Evolutionary conservation across 92 coral and sea anemone species (phyloP).

Genomic region (Plumapathes pennacea): DNA sequence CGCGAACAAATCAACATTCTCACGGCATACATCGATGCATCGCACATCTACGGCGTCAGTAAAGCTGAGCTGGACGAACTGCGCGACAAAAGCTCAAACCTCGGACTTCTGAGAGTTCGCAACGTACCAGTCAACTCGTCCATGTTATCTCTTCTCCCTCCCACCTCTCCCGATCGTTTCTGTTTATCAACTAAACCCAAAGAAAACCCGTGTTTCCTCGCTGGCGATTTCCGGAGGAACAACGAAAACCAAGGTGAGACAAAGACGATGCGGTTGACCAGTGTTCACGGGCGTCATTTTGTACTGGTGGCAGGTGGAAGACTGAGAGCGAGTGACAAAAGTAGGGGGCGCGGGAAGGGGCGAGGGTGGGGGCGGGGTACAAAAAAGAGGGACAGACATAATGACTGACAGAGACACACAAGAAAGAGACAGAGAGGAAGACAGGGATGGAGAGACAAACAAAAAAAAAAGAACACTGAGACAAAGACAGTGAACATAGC

Average conservation of each 20-base stretch:
- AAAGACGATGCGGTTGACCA: too few relatives aligned
- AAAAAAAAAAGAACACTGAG: too few relatives aligned
- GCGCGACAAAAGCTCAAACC: slow-evolving; percentile 9
- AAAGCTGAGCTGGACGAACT: slow-evolving; percentile 2
- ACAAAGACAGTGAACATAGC: too few relatives aligned
- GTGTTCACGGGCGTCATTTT: too few relatives aligned
- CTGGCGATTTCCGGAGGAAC: slow-evolving; percentile 28
- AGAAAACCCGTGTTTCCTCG: slow-evolving; percentile 17
- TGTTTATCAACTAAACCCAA: slow-evolving; percentile 13
- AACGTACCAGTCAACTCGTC: slow-evolving; percentile 13
- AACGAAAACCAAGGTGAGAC: slow-evolving; percentile 46
- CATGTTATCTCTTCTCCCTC: slow-evolving; percentile 10
- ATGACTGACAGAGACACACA: too few relatives aligned
- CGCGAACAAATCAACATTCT: slow-evolving; percentile 39
- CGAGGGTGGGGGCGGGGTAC: too few relatives aligned
- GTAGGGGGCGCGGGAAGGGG: too few relatives aligned
- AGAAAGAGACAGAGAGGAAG: too few relatives aligned
- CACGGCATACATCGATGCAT: slow-evolving; percentile 52
- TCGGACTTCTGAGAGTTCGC: slow-evolving; percentile 14
- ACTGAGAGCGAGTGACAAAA: too few relatives aligned
- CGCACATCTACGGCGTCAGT: slow-evolving; percentile 52
- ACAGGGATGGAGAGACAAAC: too few relatives aligned
- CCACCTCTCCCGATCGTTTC: slow-evolving; percentile 5
- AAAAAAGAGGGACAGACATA: too few relatives aligned
- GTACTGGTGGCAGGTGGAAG: too few relatives aligned